These are phyloP conservation scores for Operophtera brumata DNA, from an alignment of 2,888 invertebrate genomes.

Conservation along the genomic window DNA sequence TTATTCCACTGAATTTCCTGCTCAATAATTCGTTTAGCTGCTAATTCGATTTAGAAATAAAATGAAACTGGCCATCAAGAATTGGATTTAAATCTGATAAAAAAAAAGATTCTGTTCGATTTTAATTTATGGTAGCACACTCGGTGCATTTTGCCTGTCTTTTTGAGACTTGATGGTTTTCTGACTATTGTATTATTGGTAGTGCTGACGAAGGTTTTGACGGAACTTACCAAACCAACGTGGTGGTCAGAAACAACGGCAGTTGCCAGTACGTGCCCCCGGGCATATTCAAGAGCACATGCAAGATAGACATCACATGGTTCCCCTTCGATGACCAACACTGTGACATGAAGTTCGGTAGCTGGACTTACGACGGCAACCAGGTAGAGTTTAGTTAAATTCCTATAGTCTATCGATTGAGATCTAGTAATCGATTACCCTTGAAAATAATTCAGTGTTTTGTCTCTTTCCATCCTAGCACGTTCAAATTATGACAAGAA, in stretches of 20 bases:
- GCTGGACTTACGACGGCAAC: constrained; percentile 99
- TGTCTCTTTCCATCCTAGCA: constrained; percentile 19
- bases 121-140: neutral
- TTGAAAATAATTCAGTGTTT: constrained; percentile 15
- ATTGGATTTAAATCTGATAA: neutral
- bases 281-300: constrained; percentile 99
- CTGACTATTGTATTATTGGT: constrained; percentile 59
- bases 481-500: constrained; percentile 15
- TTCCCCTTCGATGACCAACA: constrained; percentile 99
- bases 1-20: constrained; percentile 41
- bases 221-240: constrained; percentile 99
- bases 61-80: constrained; percentile 1
- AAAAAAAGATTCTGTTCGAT: neutral
- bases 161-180: constrained; percentile 17
- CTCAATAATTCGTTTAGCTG: constrained; percentile 32
- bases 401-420: constrained; percentile 22
- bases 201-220: constrained; percentile 99
- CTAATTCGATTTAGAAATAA: constrained; percentile 17
- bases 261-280: constrained; percentile 99
- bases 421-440: constrained; percentile 25
- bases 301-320: constrained; percentile 99
- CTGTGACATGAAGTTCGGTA: constrained; percentile 99
- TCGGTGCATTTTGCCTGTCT: neutral
- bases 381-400: constrained; percentile 81
- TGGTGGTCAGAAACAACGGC: constrained; percentile 99